Percentiles rank a stretch among this genome's conserved stretches.
Evolutionary conservation across 2,888 invertebrate genomes (phyloP).

Genomic region (Sericinus montela): DNA sequence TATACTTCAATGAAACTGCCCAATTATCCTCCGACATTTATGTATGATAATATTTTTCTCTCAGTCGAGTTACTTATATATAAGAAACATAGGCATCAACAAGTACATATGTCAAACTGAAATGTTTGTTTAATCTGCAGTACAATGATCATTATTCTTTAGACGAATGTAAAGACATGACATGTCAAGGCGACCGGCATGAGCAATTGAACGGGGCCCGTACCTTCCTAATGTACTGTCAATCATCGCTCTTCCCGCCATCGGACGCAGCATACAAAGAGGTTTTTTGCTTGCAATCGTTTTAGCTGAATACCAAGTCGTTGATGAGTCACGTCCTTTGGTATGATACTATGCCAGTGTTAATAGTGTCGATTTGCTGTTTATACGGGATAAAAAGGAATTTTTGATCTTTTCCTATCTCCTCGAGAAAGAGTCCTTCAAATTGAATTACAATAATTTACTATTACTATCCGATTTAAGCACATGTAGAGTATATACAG

Average conservation of each 20-base stretch:
- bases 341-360: constrained; percentile 1
- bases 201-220: constrained; percentile 44
- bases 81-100: too few species aligned
- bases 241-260: constrained; percentile 55
- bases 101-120: constrained; percentile 3
- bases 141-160: constrained; percentile 44
- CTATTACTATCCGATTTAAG: too few species aligned
- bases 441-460: too few species aligned
- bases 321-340: constrained; percentile 49
- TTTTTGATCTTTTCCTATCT: too few species aligned
- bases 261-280: constrained; percentile 49
- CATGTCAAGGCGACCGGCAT: constrained; percentile 47
- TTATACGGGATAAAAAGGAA: too few species aligned
- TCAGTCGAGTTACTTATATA: too few species aligned
- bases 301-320: constrained; percentile 51
- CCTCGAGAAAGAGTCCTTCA: too few species aligned
- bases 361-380: too few species aligned
- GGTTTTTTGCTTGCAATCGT: constrained; percentile 48
- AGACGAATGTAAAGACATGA: constrained; percentile 46
- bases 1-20: too few species aligned
- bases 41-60: too few species aligned
- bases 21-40: too few species aligned
- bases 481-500: too few species aligned
- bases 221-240: constrained; percentile 68
- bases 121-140: constrained; percentile 10